Evolutionary conservation across 2,888 invertebrate species (phyloP), one percentile per base, ranked within the genome.

Genomic region (Pandemis cinnamomeana): DNA sequence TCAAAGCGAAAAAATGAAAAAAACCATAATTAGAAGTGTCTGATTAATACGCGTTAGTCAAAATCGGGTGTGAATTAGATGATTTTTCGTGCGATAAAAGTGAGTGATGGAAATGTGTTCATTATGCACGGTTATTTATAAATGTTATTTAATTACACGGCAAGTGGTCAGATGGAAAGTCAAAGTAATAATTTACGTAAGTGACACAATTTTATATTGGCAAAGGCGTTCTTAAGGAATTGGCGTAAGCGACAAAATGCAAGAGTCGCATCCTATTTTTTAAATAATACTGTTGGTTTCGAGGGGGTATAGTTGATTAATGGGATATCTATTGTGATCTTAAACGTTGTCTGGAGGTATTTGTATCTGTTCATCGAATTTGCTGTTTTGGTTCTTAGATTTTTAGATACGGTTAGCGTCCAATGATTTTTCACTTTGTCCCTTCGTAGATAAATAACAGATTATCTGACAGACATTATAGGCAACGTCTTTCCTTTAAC

Each of bases 11-110:
- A 72, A 36, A 36, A 36, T 4, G 27, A 36, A 36, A 87, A 83
- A 87, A 90, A 55, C 7, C 90, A 89, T 90, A 89, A 91, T 91
- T 91, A 89, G 83, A 81, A 81, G 74, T 81, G 80, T 77, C 87
- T 91, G 91, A 91, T 92, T 91, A 91, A 91, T 91, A 85, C 82
- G 87, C 84, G 78, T 85, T 80, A 81, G 88, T 88, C 88, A 87
- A 87, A 86, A 82, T 87, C 84, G 84, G 87, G 92, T 92, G 92
- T 92, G 89, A 93, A 93, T 92, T 90, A 91, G 91, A 88, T 86
- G 92, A 92, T 93, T 91, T 92, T 91, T 91, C 90, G 90, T 85
- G 80, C 90, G 93, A 93, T 93, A 93, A 90, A 91, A 90, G 89
- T 90, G 92, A 92, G 89, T 86, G 91, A 90, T 87, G 87, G 86